These are phyloP conservation scores for Scomberomorus guttatus DNA, from an alignment of 2,797 vertebrate genomes.

Conservation along the genomic window DNA sequence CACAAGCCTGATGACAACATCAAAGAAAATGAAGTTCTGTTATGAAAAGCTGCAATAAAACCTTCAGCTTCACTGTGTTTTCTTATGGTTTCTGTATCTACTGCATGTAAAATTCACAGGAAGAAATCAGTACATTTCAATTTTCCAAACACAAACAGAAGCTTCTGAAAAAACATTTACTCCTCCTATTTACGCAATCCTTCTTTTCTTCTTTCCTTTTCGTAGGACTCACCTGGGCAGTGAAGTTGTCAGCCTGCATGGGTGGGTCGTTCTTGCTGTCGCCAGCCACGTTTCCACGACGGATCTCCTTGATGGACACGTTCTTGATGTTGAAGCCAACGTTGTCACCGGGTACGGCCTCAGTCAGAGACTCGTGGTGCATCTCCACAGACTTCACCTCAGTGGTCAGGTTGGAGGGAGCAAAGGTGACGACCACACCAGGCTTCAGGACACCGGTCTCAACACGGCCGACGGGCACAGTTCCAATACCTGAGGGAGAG, in stretches of 20 bases:
- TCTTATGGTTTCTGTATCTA: too few species aligned
- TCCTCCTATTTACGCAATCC: too few species aligned
- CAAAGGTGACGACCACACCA: constrained; percentile 86
- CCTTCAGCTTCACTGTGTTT: too few species aligned
- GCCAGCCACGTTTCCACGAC: constrained; percentile 85
- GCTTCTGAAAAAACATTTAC: too few species aligned
- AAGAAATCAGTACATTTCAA: too few species aligned
- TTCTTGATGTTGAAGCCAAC: constrained; percentile 90
- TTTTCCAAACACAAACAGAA: too few species aligned
- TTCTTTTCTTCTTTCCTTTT: too few species aligned
- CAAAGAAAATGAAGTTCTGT: too few species aligned
- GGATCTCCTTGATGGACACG: constrained; percentile 88
- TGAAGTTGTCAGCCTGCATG: constrained; percentile 79
- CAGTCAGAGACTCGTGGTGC: constrained; percentile 86
- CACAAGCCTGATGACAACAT: too few species aligned
- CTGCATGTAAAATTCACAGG: too few species aligned
- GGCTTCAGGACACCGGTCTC: constrained; percentile 87
- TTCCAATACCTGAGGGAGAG: constrained; percentile 84
- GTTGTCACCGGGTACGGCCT: constrained; percentile 87
- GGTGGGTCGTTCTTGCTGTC: constrained; percentile 89
- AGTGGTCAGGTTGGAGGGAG: constrained; percentile 84
- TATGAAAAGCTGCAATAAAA: too few species aligned
- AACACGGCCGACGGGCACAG: constrained; percentile 86
- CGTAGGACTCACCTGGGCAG: constrained; percentile 78
- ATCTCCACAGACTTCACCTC: constrained; percentile 90